Evolutionary conservation across 1,140 invertebrate species (phyloP).

Genomic region (Cyclina sinensis): DNA sequence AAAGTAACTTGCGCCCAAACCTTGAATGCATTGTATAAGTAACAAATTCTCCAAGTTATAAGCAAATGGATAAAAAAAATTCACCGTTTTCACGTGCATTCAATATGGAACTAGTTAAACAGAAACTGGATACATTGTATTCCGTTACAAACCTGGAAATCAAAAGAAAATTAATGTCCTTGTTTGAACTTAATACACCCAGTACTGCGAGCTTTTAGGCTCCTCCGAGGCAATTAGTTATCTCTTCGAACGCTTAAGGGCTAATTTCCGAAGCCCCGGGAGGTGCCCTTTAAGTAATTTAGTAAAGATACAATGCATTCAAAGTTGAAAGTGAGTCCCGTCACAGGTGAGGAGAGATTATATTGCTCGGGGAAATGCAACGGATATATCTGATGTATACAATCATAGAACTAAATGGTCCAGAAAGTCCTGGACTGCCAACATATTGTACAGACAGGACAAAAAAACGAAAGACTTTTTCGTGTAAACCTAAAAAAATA

Average conservation of each 20-base stretch:
- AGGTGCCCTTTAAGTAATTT: constrained; percentile 33
- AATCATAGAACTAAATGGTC: constrained; percentile 17
- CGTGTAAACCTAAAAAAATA: not conserved
- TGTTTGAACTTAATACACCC: not conserved
- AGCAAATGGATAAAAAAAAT: too few relatives aligned
- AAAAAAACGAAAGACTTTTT: too few relatives aligned
- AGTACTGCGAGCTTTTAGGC: not conserved
- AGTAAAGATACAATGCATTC: constrained; percentile 35
- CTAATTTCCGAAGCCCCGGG: constrained; percentile 51
- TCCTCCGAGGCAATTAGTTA: constrained; percentile 43
- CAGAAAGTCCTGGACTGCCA: not conserved
- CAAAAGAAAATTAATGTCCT: not conserved
- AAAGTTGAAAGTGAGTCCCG: not conserved
- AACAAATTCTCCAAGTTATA: too few relatives aligned
- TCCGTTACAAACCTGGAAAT: too few relatives aligned
- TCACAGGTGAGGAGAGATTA: constrained; percentile 39
- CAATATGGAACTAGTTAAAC: too few relatives aligned
- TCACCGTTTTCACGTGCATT: too few relatives aligned
- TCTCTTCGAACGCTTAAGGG: not conserved
- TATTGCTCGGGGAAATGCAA: constrained; percentile 41
- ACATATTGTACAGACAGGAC: not conserved
- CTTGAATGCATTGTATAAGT: too few relatives aligned
- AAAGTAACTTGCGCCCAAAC: too few relatives aligned
- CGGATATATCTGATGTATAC: not conserved
- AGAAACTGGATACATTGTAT: too few relatives aligned